Evolutionary conservation across 2,888 invertebrate genomes (phyloP).

Genomic region (Callyntrura guangdongensis): DNA sequence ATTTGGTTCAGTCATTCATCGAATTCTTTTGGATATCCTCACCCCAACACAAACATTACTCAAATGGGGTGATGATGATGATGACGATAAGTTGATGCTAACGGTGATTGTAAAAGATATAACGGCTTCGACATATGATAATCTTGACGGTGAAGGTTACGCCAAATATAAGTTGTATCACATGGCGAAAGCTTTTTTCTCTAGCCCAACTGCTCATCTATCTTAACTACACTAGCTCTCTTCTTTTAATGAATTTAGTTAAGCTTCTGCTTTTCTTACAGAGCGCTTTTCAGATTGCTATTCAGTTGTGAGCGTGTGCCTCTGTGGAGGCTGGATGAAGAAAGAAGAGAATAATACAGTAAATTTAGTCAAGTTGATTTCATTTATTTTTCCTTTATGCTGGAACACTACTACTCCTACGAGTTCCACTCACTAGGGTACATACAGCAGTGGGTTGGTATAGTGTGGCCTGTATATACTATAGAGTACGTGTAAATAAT

Average conservation of each 20-base stretch:
- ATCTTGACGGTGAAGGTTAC: conserved; percentile 10
- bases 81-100: not conserved
- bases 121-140: conserved; percentile 37
- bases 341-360: conserved; percentile 78
- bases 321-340: conserved; percentile 61
- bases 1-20: conserved; percentile 35
- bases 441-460: not conserved
- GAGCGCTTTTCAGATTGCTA: conserved; percentile 65
- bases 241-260: conserved; percentile 78
- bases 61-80: conserved; percentile 35
- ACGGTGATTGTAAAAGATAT: conserved; percentile 21
- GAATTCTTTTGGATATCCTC: not conserved
- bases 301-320: conserved; percentile 61
- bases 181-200: conserved; percentile 47
- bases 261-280: conserved; percentile 68
- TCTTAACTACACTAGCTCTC: conserved; percentile 28
- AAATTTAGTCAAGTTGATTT: conserved; percentile 84
- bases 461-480: not conserved
- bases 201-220: conserved; percentile 56
- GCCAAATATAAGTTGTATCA: not conserved
- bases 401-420: conserved; percentile 57
- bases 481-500: not conserved
- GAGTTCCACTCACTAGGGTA: conserved; percentile 45
- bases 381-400: conserved; percentile 82
- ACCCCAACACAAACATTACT: conserved; percentile 33